A percentile compares a stretch with the other conserved stretches of the same genome.
Evolutionary conservation across 2,888 invertebrate species (phyloP).

Genomic region (Podotricha telesiphe): DNA sequence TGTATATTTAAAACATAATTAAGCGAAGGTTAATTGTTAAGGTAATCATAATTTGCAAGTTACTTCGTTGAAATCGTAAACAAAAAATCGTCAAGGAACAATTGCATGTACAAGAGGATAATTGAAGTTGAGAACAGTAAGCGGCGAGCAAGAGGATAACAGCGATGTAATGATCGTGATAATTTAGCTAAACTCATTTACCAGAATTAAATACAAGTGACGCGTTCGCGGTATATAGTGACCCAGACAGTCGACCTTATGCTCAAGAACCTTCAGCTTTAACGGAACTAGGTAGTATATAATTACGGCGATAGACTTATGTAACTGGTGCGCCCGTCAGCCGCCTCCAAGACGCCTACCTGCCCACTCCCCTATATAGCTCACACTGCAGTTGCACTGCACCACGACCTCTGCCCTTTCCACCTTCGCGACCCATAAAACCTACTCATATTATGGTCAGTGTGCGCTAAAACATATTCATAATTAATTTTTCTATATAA

Average conservation of each 20-base stretch:
- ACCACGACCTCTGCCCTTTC: slow-evolving; percentile 71
- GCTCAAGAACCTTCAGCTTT: slow-evolving; percentile 72
- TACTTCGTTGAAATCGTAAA: slow-evolving; percentile 15
- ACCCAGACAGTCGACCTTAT: slow-evolving; percentile 64
- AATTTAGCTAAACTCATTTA: slow-evolving; percentile 17
- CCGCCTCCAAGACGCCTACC: slow-evolving; percentile 56
- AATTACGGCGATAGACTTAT: slow-evolving; percentile 51
- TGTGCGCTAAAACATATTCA: slow-evolving; percentile 16
- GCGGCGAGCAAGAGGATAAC: slow-evolving; percentile 17
- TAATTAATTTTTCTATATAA: slow-evolving; percentile 9
- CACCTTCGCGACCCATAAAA: slow-evolving; percentile 50
- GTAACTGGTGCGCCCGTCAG: slow-evolving; percentile 42
- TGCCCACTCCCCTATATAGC: slow-evolving; percentile 53
- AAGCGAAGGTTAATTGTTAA: slow-evolving; percentile 27
- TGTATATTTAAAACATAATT: slow-evolving; percentile 28
- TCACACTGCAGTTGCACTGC: slow-evolving; percentile 63
- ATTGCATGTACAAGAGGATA: slow-evolving; percentile 13
- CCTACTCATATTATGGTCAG: slow-evolving; percentile 34
- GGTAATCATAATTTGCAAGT: slow-evolving; percentile 25
- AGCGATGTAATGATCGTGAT: slow-evolving; percentile 6
- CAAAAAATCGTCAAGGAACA: slow-evolving; percentile 18
- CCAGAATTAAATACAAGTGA: slow-evolving; percentile 23
- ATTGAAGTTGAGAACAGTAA: slow-evolving; percentile 18
- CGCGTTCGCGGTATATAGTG: slow-evolving; percentile 34
- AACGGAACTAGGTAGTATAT: slow-evolving; percentile 61